Evolutionary conservation across 2,113 vertebrate genomes (phyloP), one percentile per base, ranked within the genome.

Genomic region (Coturnix japonica): DNA sequence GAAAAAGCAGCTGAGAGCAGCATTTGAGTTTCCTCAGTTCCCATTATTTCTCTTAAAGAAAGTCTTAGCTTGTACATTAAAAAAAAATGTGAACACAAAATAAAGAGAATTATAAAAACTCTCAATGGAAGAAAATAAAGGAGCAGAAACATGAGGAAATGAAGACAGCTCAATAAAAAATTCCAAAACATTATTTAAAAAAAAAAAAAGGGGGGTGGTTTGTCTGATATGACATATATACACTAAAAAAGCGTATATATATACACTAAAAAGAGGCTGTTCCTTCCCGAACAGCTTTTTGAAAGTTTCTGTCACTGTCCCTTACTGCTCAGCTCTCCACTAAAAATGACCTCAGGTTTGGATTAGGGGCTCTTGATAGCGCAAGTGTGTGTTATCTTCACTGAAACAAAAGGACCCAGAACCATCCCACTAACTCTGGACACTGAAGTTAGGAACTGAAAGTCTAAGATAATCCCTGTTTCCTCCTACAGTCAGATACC

Each of bases 401-500:
- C 49, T 80, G 5, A 2, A 77, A 91, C 61, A 84, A 84, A 90
- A 80, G 18, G 47, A 53, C 70, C 46, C 14, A 11, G 49, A 78
- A 23, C 44, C 39, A 60, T 18, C 31, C 43, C 46, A 64, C 43
- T 51, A 64, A 53, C 31, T 67, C 73, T 91, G 84, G 41, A 78
- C 73, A 61, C 5, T 23, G 46, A 81, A 86, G 70, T 81, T 90
- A 89, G 73, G 57, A 93, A 81, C 63, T 87, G n/a, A 61, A 84
- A 75, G 53, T 47, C 61, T 53, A 35, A 90, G 81, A 92, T 84
- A 93, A 94, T 71, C 43, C 47, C 86, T 43, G 19, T 57, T 59
- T 61, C n/a, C 19, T 87, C 47, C 87, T 78, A 13, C 53, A 81
- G 44, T 8, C 56, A 63, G 30, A 43, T 31, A 81, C 31, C 79